Evolutionary conservation across 2,797 vertebrate species (phyloP).

Genomic region (Sebastes iracundus): DNA sequence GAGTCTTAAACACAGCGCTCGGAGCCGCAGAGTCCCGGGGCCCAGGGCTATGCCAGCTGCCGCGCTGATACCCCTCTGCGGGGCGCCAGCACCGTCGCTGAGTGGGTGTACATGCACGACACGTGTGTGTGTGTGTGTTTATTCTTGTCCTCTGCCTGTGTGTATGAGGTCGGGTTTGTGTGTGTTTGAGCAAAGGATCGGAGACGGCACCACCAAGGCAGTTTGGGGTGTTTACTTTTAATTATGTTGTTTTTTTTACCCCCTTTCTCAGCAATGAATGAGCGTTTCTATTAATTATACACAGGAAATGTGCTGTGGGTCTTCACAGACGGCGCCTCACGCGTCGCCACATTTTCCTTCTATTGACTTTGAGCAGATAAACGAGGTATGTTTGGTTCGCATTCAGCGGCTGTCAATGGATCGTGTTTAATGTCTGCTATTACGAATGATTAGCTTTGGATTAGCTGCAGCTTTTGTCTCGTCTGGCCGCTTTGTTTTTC

Average conservation of each 20-base stretch:
- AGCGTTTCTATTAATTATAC: constrained; percentile 51
- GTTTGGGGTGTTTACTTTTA: constrained; percentile 73
- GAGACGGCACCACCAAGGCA: constrained; percentile 9
- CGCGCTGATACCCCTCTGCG: constrained; percentile 46
- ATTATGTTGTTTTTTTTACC: constrained; percentile 51
- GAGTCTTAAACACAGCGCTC: constrained; percentile 69
- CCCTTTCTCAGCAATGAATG: constrained; percentile 28
- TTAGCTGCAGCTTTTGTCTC: constrained; percentile 62
- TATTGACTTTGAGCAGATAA: constrained; percentile 66
- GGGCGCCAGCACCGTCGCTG: constrained; percentile 13
- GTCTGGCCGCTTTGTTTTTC: constrained; percentile 46
- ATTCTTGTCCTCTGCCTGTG: background rate
- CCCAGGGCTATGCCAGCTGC: constrained; percentile 74
- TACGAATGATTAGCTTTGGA: constrained; percentile 71
- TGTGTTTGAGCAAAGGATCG: constrained; percentile 53
- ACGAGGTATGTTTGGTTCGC: constrained; percentile 42
- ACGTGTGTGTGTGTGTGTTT: background rate
- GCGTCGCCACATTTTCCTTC: constrained; percentile 20
- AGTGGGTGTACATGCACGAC: constrained; percentile 15
- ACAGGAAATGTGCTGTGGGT: constrained; percentile 43
- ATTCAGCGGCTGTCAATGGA: constrained; percentile 58
- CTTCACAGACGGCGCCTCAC: constrained; percentile 20
- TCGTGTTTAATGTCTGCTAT: constrained; percentile 67
- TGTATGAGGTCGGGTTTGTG: background rate
- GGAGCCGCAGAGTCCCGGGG: constrained; percentile 40